phyloP scores from a whole-genome alignment of 2,113 vertebrate genomes.

The Sphaerodactylus townsendi region DNA sequence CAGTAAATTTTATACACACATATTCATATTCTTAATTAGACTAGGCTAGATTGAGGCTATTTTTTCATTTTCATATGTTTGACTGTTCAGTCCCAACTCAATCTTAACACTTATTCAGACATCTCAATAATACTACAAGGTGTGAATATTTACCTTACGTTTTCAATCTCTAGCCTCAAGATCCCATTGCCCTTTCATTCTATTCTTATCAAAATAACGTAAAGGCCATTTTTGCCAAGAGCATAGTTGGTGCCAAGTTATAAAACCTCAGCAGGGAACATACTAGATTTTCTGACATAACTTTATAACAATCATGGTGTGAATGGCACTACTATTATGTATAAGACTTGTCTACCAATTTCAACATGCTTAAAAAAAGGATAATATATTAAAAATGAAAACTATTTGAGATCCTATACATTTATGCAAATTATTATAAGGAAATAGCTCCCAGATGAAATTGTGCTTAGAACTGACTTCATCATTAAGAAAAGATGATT shows the following conservation, averaged over 20 bases:
- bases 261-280: neutral
- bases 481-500: neutral
- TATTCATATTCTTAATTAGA: neutral
- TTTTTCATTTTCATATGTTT: neutral
- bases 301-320: slow-evolving; percentile 19
- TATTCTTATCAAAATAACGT: neutral
- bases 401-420: neutral
- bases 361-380: neutral
- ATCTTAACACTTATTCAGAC: neutral
- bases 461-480: neutral
- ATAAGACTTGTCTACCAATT: neutral
- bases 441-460: slow-evolving; percentile 38
- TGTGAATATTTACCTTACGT: neutral
- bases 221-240: neutral
- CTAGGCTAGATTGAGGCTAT: neutral
- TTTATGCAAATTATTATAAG: neutral
- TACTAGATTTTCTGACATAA: slow-evolving; percentile 24
- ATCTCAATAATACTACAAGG: neutral
- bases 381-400: slow-evolving; percentile 6
- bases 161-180: slow-evolving; percentile 16
- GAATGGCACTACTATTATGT: slow-evolving; percentile 2
- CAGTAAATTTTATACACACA: too few species aligned
- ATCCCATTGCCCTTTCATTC: slow-evolving; percentile 8
- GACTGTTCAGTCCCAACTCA: neutral
- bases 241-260: slow-evolving; percentile 12